Evolutionary conservation across 2,113 vertebrate genomes (phyloP).

Genomic region (Tiliqua scincoides): DNA sequence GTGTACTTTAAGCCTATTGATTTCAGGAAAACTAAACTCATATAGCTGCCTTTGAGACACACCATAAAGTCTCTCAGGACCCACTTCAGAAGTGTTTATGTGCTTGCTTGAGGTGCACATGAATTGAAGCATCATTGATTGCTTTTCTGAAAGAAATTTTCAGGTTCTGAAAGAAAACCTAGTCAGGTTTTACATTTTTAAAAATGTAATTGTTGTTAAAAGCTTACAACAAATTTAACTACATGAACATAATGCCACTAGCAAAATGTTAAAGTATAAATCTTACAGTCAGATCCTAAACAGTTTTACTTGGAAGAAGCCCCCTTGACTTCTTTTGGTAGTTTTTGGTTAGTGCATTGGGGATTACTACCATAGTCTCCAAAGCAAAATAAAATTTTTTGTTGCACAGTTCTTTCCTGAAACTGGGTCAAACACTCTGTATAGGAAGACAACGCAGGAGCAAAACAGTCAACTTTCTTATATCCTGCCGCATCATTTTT

Average conservation of each 20-base stretch:
- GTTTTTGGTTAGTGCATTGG: background rate
- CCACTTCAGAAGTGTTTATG: conserved; percentile 50
- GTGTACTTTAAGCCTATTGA: background rate
- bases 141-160: background rate
- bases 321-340: background rate
- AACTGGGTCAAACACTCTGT: background rate
- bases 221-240: background rate
- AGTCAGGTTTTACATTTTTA: conserved; percentile 38
- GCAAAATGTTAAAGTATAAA: background rate
- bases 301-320: background rate
- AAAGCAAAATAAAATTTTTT: background rate
- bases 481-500: conserved; percentile 43
- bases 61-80: conserved; percentile 32
- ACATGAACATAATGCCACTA: background rate
- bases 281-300: background rate
- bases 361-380: conserved; percentile 19
- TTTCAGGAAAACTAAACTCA: background rate
- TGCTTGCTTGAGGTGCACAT: conserved; percentile 59
- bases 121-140: conserved; percentile 35
- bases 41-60: conserved; percentile 20
- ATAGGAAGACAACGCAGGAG: conserved; percentile 43
- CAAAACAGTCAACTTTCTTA: conserved; percentile 34
- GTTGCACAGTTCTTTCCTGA: conserved; percentile 6
- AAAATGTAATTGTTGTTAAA: conserved; percentile 36
- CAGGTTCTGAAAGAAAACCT: too few species aligned